Evolutionary conservation across 2,113 vertebrate species (phyloP), one percentile per base, ranked within the genome.

Genomic region (Proteles cristata): DNA sequence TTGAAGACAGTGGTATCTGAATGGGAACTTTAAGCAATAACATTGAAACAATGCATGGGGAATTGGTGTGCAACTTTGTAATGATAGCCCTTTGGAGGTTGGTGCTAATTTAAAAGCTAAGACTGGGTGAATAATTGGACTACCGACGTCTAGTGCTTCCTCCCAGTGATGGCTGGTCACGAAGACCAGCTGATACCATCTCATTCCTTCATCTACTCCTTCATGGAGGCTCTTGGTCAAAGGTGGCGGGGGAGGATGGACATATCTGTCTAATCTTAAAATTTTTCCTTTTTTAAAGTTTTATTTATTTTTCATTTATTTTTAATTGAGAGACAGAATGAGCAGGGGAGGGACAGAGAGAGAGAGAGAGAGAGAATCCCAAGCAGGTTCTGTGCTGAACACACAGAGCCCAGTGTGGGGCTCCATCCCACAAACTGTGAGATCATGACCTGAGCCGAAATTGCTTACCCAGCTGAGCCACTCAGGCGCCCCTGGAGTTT

Each of bases 21-120:
- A 10, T 19, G 31, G n/a, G 53, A 74, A 5, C 26, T 2, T 45
- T 15, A 33, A 43, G 31, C 4, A 74, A 11, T 39, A 26, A 4
- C 25, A 0, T 2, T 15, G 35, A 35, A 58, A 58, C 4, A 0
- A 65, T 0, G 21, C 1, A 0, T 7, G 19, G 16, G 11, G 33
- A 25, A 10, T 16, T 5, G 0, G 15, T n/a, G 14, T 31, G 8
- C 14, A 73, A 0, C 35, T 71, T 74, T 31, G 21, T 7, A 17
- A 25, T 4, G 35, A 16, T 19, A 21, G 4, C 80, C 53, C 4
- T 1, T 39, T 94, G 21, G 4, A 14, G 63, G 55, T 69, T 7
- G 7, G 5, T 23, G 16, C 43, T 88, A 5, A 80, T 31, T 82
- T 7, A 35, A 61, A 63, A 74, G 69, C 26, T 39, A 28, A 61